Base-by-base conservation (phyloP, 1,140 invertebrate genomes). In the Leptopilina clavipes region DNA sequence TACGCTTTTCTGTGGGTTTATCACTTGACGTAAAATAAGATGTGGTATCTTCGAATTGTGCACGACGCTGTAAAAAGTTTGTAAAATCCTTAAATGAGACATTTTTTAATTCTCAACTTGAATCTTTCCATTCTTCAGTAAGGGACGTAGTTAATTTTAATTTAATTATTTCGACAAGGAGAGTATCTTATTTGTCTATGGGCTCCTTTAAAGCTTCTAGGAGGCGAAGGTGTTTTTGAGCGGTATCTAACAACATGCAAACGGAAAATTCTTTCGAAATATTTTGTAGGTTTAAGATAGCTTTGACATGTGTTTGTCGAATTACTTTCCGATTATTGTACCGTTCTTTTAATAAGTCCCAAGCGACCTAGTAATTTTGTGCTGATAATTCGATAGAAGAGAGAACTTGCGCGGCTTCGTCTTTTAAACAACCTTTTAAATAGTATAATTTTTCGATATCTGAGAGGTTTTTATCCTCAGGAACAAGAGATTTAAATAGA, bases 291-390 rank as follows among this genome's bases (percentile, higher is more conserved):
- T 65, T 31, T 17, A 65, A 65, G 1, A 65, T 5, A 10, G 18
- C 18, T 1, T 65, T 65, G 2, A 71, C 22, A 17, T 71, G 70
- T 9, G 1, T 31, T 25, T 31, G 1, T 6, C 19, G 8, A 43
- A 71, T 71, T 37, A 71, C 7, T 40, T 40, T 18, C 1, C 37
- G 17, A 37, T 71, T 71, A 31, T 71, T 17, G 19, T 31, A 71
- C 14, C 70, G 10, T 3, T 71, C 19, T 31, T 71, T 17, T 40
- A 71, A 31, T 43, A 31, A 37, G 1, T 71, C 12, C 70, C 70
- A 71, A 1, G 70, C 70, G 1, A 31, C 40, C 19, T 19, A 3
- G n/a, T 65, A 65, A 65, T 65, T 65, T 14, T 65, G 2, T 14
- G 18, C 56, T 3, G 56, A 65, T 14, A 65, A 31, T 44, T 44